Evolutionary conservation across 2,113 vertebrate species (phyloP).

Genomic region (Cheilinus undulatus): DNA sequence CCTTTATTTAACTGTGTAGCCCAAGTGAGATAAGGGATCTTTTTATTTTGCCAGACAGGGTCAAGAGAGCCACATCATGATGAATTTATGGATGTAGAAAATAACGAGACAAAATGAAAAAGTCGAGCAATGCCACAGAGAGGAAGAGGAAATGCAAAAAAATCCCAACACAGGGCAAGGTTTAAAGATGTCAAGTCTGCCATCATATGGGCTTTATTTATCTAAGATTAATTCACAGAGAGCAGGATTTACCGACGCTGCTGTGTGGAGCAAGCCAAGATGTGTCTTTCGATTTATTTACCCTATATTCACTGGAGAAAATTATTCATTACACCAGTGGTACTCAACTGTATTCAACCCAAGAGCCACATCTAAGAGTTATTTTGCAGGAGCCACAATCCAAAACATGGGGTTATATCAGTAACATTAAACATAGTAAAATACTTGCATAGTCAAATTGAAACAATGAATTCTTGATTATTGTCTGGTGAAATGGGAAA

Average conservation of each 20-base stretch:
- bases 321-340: too few relatives aligned
- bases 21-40: slow-evolving; percentile 24
- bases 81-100: slow-evolving; percentile 11
- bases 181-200: slow-evolving; percentile 15
- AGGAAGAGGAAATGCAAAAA: slow-evolving; percentile 10
- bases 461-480: too few relatives aligned
- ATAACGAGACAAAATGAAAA: slow-evolving; percentile 38
- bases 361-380: too few relatives aligned
- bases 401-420: too few relatives aligned
- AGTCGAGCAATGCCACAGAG: slow-evolving; percentile 5
- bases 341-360: too few relatives aligned
- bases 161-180: slow-evolving; percentile 8
- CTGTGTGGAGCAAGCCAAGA: neutral
- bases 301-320: too few relatives aligned
- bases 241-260: neutral
- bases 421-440: too few relatives aligned
- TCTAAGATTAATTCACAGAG: neutral
- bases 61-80: slow-evolving; percentile 33
- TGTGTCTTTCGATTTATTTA: too few relatives aligned
- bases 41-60: slow-evolving; percentile 34
- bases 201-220: slow-evolving; percentile 15
- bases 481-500: too few relatives aligned
- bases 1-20: slow-evolving; percentile 57
- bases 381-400: too few relatives aligned
- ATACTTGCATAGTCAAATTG: too few relatives aligned